These are phyloP conservation scores for Drosophila prosaltans DNA, from an alignment of 1,140 invertebrate species.

Conservation along the genomic window DNA sequence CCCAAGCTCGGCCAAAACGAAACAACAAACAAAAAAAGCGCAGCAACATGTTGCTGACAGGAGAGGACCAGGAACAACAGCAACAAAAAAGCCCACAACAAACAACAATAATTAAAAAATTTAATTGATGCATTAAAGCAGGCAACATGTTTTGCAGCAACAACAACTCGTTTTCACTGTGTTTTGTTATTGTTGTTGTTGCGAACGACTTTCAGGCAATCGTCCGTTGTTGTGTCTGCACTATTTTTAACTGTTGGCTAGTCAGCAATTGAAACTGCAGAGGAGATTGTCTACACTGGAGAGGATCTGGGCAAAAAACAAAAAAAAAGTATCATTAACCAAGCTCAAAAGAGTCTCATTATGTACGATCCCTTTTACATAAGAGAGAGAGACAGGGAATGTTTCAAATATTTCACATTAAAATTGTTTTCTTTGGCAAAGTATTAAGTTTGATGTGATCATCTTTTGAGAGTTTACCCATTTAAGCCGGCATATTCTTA, in stretches of 20 bases:
- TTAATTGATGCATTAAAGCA: slow-evolving; percentile 81
- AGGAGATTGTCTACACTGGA: slow-evolving; percentile 22
- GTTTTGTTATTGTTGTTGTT: slow-evolving; percentile 11
- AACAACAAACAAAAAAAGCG: slow-evolving; percentile 50
- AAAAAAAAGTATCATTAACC: slow-evolving; percentile 47
- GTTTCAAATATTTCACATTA: slow-evolving; percentile 77
- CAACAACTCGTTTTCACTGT: slow-evolving; percentile 48
- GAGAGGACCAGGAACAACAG: slow-evolving; percentile 73
- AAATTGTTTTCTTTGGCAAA: slow-evolving; percentile 55
- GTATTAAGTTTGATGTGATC: slow-evolving; percentile 19
- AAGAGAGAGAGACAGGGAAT: slow-evolving; percentile 11
- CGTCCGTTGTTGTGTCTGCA: slow-evolving; percentile 44
- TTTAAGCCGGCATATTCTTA: slow-evolving; percentile 33
- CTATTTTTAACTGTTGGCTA: slow-evolving; percentile 68
- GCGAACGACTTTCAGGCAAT: slow-evolving; percentile 26
- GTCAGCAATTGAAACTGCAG: neutral
- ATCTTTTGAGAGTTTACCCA: neutral
- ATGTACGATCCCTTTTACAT: slow-evolving; percentile 28
- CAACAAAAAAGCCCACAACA: slow-evolving; percentile 36
- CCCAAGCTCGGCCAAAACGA: slow-evolving; percentile 42
- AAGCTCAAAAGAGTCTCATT: slow-evolving; percentile 61
- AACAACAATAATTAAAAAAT: slow-evolving; percentile 77
- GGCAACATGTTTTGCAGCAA: slow-evolving; percentile 68
- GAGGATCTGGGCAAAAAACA: slow-evolving; percentile 25
- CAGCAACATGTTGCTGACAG: slow-evolving; percentile 75